A percentile compares a stretch with the other conserved stretches of the same genome.
phyloP scores from a whole-genome alignment of 2,113 vertebrate species.

The Hemiprocne comata region DNA sequence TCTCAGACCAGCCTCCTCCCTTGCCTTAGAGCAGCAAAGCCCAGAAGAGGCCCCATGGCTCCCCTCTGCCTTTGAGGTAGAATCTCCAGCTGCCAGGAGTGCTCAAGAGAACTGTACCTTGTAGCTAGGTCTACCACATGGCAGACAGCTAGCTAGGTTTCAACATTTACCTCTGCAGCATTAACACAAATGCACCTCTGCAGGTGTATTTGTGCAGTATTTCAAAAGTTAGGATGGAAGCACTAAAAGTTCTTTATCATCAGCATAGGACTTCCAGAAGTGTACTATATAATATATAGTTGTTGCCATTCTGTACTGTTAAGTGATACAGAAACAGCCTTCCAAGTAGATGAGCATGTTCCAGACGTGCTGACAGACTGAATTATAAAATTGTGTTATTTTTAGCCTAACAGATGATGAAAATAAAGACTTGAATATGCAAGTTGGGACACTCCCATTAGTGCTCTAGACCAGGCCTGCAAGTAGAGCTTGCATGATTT shows the following conservation, averaged over 20 bases:
- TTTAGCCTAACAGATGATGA: not conserved
- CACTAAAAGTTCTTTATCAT: not conserved
- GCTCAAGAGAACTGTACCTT: not conserved
- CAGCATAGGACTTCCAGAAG: not conserved
- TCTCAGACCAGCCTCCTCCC: not conserved
- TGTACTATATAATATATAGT: not conserved
- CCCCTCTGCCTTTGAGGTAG: conserved; percentile 7
- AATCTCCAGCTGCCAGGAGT: not conserved
- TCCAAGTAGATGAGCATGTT: not conserved
- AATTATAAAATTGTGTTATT: not conserved
- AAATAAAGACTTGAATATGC: not conserved
- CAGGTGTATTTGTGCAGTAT: not conserved
- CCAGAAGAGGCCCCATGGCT: not conserved
- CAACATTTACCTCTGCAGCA: not conserved
- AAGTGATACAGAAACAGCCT: not conserved
- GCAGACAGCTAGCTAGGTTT: not conserved
- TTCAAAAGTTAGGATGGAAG: not conserved
- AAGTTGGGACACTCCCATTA: not conserved
- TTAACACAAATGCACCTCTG: not conserved
- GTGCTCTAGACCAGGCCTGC: not conserved
- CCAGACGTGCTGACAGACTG: not conserved
- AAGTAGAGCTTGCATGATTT: not conserved
- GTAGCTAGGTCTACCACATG: not conserved
- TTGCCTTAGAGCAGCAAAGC: not conserved
- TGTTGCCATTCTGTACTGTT: not conserved